Conservation (phyloP, 2,888 invertebrate genomes). For the Dioctria linearis region DNA sequence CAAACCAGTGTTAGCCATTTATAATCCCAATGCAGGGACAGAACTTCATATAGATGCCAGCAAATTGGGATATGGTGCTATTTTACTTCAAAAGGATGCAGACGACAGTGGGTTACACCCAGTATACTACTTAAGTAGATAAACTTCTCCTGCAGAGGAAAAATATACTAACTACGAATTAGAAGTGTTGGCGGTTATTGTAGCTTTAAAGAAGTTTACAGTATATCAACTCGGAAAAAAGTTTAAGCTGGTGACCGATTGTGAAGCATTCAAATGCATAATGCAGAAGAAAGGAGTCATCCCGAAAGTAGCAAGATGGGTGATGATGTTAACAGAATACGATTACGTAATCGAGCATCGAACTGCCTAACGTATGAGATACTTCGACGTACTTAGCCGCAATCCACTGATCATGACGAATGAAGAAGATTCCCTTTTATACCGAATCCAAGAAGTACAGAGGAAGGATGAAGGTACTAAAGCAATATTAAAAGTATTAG, state of each 20-base stretch:
- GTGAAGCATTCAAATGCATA: too few relatives aligned
- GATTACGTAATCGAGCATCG: neutral
- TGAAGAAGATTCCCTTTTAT: too few relatives aligned
- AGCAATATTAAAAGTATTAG: too few relatives aligned
- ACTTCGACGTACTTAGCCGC: neutral
- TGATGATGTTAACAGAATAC: neutral
- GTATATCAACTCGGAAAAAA: too few relatives aligned
- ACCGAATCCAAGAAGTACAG: too few relatives aligned
- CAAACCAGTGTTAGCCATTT: slow-evolving; percentile 11
- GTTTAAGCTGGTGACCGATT: too few relatives aligned
- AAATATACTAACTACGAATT: too few relatives aligned
- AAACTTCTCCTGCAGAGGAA: slow-evolving; percentile 61
- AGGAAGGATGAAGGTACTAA: too few relatives aligned
- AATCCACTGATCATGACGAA: too few relatives aligned
- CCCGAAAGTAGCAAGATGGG: neutral
- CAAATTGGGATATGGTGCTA: slow-evolving; percentile 5
- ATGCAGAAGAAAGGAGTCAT: neutral
- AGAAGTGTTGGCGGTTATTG: slow-evolving; percentile 62
- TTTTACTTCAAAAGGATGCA: neutral
- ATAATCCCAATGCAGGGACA: slow-evolving; percentile 47
- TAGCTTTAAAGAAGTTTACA: too few relatives aligned
- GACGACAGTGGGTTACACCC: slow-evolving; percentile 58
- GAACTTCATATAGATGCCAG: slow-evolving; percentile 62
- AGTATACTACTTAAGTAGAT: slow-evolving; percentile 63
- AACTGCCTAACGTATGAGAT: neutral